phyloP scores from a whole-genome alignment of 2,113 vertebrate species.

The Camelus bactrianus region DNA sequence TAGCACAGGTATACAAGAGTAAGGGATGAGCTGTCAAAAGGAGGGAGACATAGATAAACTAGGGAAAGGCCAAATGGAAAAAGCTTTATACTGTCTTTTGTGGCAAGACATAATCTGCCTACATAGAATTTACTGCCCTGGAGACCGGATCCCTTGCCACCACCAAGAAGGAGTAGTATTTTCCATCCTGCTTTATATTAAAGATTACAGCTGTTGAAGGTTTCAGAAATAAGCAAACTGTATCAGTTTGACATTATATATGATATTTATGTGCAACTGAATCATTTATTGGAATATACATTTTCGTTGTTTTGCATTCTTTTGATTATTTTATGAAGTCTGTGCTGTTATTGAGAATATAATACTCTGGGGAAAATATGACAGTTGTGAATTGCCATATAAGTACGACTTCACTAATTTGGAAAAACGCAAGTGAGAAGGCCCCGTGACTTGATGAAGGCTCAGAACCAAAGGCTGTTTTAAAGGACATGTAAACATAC shows the following conservation, averaged over 20 bases:
- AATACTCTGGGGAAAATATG: neutral
- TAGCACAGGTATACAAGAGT: neutral
- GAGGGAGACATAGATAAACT: neutral
- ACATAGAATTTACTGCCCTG: neutral
- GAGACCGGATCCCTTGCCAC: conserved; percentile 55
- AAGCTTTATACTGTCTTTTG: neutral
- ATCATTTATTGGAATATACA: neutral
- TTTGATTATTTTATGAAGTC: conserved; percentile 23
- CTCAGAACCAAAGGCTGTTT: neutral
- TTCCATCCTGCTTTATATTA: conserved; percentile 68
- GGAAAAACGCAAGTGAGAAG: conserved; percentile 46
- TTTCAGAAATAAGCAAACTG: conserved; percentile 24
- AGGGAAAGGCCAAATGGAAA: neutral
- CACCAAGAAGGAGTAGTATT: conserved; percentile 37
- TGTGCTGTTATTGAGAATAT: neutral
- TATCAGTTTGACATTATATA: conserved; percentile 28
- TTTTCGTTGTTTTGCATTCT: conserved; percentile 1
- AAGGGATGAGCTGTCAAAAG: conserved; percentile 40
- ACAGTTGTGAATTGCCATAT: neutral
- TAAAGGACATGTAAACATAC: neutral
- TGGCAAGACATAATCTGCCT: neutral
- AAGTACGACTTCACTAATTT: conserved; percentile 46
- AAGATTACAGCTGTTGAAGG: conserved; percentile 6
- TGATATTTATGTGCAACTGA: conserved; percentile 8
- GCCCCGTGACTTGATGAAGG: neutral